Evolutionary conservation across 1,140 invertebrate species (phyloP).

Genomic region (Tetragonula clypearis): DNA sequence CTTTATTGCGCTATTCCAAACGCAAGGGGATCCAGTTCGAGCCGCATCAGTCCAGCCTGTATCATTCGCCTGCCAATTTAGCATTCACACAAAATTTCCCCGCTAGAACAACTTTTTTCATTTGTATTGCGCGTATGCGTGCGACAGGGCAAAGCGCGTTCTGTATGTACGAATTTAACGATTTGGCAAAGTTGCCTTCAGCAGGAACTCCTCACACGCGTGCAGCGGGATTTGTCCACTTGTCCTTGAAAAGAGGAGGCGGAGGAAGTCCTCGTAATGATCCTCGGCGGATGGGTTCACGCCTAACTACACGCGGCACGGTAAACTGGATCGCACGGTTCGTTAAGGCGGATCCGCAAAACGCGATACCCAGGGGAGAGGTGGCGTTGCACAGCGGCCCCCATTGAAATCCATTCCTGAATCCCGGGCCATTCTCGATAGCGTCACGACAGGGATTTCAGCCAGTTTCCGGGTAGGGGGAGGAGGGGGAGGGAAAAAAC

Average conservation of each 20-base stretch:
- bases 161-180: not conserved
- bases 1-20: not conserved
- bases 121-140: not conserved
- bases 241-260: slow-evolving; percentile 3
- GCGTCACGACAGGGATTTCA: slow-evolving; percentile 44
- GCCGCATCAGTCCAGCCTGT: not conserved
- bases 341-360: slow-evolving; percentile 45
- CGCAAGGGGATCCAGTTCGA: not conserved
- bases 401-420: slow-evolving; percentile 51
- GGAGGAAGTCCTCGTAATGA: not conserved
- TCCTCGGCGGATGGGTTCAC: slow-evolving; percentile 26
- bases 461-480: not conserved
- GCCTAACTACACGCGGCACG: slow-evolving; percentile 31
- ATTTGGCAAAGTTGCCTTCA: not conserved
- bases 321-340: slow-evolving; percentile 27
- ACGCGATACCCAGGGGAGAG: slow-evolving; percentile 27
- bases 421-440: slow-evolving; percentile 38
- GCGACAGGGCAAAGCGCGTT: no score
- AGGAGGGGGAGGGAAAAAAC: not conserved
- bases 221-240: not conserved
- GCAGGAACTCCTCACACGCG: not conserved
- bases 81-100: not conserved
- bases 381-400: not conserved
- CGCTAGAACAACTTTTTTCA: not conserved
- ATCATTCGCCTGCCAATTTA: not conserved